Percentiles rank a stretch among this genome's conserved stretches.
Evolutionary conservation across 2,797 vertebrate genomes (phyloP).

Genomic region (Erpetoichthys calabaricus): DNA sequence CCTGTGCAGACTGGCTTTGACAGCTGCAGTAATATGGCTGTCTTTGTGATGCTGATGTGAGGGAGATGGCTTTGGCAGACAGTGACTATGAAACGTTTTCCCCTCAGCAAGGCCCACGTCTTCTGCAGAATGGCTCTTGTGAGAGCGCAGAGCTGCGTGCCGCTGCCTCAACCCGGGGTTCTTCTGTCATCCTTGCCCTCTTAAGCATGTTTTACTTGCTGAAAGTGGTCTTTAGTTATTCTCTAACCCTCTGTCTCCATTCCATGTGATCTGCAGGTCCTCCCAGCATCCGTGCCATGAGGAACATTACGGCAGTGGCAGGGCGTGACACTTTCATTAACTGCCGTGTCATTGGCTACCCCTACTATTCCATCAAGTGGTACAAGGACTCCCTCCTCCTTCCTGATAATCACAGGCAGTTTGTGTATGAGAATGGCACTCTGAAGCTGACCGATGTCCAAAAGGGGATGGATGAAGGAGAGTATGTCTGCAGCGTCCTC

Average conservation of each 20-base stretch:
- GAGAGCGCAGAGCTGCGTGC: no score
- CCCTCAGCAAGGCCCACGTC: slow-evolving; percentile 29
- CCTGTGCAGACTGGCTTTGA: slow-evolving; percentile 40
- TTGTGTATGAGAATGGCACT: slow-evolving; percentile 91
- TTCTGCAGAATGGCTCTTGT: slow-evolving; percentile 14
- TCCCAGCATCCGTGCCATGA: slow-evolving; percentile 83
- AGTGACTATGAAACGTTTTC: slow-evolving; percentile 18
- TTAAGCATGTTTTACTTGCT: slow-evolving; percentile 10
- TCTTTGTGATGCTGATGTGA: slow-evolving; percentile 25
- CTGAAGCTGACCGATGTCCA: slow-evolving; percentile 92
- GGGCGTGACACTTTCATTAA: slow-evolving; percentile 92
- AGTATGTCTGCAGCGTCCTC: slow-evolving; percentile 91
- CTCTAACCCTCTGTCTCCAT: slow-evolving; percentile 25
- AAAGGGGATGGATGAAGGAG: slow-evolving; percentile 93
- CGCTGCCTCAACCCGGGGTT: no score
- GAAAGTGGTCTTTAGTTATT: slow-evolving; percentile 41
- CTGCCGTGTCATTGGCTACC: slow-evolving; percentile 93
- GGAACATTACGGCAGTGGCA: slow-evolving; percentile 85
- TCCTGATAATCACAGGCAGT: slow-evolving; percentile 93
- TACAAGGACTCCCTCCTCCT: slow-evolving; percentile 86
- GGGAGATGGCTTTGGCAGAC: slow-evolving; percentile 33
- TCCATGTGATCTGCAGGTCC: slow-evolving; percentile 53
- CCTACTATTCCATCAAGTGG: slow-evolving; percentile 98
- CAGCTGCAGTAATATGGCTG: slow-evolving; percentile 42
- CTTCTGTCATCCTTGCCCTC: no score